Evolutionary conservation across 2,888 invertebrate genomes (phyloP).

Genomic region (Polymixis lichenea): DNA sequence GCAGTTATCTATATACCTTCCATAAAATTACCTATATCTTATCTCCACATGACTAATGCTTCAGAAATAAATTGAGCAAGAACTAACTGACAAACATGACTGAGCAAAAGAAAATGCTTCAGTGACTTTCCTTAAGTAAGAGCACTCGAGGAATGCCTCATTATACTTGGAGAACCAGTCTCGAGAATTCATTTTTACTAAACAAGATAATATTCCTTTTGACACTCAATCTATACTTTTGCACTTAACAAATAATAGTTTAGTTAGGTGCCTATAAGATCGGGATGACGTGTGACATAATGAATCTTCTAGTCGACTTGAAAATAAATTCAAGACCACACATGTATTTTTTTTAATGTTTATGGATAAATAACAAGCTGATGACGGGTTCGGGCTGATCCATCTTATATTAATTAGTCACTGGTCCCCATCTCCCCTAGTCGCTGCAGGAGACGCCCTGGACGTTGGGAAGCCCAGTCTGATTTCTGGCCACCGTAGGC

Average conservation of each 20-base stretch:
- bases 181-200: slow-evolving; percentile 27
- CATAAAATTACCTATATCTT: not conserved
- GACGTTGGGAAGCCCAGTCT: too few species aligned
- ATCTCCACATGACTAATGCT: slow-evolving; percentile 16
- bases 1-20: not conserved
- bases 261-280: not conserved
- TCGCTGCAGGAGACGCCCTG: too few species aligned
- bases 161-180: slow-evolving; percentile 30
- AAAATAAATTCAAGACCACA: slow-evolving; percentile 14
- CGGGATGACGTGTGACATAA: slow-evolving; percentile 24
- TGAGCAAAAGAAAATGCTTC: slow-evolving; percentile 34
- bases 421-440: not conserved
- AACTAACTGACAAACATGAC: slow-evolving; percentile 35
- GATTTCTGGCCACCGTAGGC: too few species aligned
- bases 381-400: not conserved
- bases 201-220: slow-evolving; percentile 41
- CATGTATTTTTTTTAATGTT: not conserved
- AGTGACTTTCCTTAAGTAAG: slow-evolving; percentile 25
- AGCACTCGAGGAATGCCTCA: slow-evolving; percentile 28
- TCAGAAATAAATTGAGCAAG: slow-evolving; percentile 32
- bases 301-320: not conserved
- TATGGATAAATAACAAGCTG: too few species aligned
- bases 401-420: not conserved
- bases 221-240: slow-evolving; percentile 31
- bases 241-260: slow-evolving; percentile 15